These are phyloP conservation scores for Amphiduros pacificus DNA, from an alignment of 2,888 invertebrate genomes.

Conservation along the genomic window DNA sequence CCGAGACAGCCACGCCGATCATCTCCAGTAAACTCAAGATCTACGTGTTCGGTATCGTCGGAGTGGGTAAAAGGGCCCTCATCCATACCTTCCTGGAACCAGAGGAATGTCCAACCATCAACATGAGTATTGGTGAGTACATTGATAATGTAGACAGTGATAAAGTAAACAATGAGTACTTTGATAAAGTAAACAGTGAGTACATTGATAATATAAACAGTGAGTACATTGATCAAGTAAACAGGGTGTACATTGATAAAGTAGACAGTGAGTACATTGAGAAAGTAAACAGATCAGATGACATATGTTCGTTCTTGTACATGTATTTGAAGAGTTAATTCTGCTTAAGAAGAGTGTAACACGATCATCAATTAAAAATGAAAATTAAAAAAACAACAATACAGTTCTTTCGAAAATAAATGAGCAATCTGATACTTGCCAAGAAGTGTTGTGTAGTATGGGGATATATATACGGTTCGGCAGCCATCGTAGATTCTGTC, in stretches of 20 bases:
- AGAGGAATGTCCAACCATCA: background rate
- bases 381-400: too few species aligned
- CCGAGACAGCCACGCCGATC: background rate
- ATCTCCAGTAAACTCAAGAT: too few species aligned
- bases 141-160: background rate
- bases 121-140: slow-evolving; percentile 6
- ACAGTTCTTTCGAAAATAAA: too few species aligned
- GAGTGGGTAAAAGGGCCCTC: slow-evolving; percentile 15
- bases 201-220: background rate
- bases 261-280: background rate
- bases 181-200: background rate
- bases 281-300: background rate
- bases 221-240: background rate
- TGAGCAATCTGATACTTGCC: too few species aligned
- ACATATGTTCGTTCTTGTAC: background rate
- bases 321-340: too few species aligned
- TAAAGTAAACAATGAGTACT: background rate
- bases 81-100: slow-evolving; percentile 2
- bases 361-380: too few species aligned
- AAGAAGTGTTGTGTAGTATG: too few species aligned
- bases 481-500: too few species aligned
- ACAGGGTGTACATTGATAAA: background rate
- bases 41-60: background rate
- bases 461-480: too few species aligned
- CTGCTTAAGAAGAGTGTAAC: too few species aligned